These are phyloP conservation scores for Mirza zaza DNA, from an alignment of 2,113 vertebrate genomes.

Conservation along the genomic window DNA sequence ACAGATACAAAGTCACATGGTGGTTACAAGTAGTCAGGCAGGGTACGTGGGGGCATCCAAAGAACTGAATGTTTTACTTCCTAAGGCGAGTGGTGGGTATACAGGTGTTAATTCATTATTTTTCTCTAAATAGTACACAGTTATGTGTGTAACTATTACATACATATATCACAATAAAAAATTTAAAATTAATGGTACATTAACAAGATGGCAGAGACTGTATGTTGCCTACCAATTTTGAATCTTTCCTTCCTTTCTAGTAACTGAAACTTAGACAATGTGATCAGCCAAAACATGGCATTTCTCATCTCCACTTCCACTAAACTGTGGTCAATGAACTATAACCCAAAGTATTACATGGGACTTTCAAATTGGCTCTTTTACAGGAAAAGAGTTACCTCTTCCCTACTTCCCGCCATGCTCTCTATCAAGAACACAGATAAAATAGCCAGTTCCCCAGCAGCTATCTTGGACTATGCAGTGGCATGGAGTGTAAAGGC, in stretches of 20 bases:
- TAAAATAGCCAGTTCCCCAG: background rate
- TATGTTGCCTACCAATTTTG: too few relatives aligned
- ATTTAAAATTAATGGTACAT: background rate
- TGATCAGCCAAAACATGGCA: background rate
- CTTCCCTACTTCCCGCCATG: background rate
- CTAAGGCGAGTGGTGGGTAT: too few relatives aligned
- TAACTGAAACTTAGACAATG: background rate
- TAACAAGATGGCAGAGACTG: background rate
- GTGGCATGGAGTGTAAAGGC: background rate
- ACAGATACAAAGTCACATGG: background rate
- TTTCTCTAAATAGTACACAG: background rate
- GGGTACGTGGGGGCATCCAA: too few relatives aligned
- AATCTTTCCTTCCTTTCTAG: background rate
- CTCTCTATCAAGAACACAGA: background rate
- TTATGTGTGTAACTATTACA: background rate
- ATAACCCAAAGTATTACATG: rapidly evolving
- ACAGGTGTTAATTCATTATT: background rate
- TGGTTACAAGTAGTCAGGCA: background rate
- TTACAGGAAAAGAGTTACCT: background rate
- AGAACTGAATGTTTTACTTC: background rate
- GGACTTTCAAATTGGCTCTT: background rate
- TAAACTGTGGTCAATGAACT: background rate
- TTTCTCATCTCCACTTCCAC: background rate
- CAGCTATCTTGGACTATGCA: too few relatives aligned
- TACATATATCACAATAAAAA: background rate